Evolutionary conservation across 2,797 vertebrate species (phyloP).

Genomic region (Phoeniculus purpureus): DNA sequence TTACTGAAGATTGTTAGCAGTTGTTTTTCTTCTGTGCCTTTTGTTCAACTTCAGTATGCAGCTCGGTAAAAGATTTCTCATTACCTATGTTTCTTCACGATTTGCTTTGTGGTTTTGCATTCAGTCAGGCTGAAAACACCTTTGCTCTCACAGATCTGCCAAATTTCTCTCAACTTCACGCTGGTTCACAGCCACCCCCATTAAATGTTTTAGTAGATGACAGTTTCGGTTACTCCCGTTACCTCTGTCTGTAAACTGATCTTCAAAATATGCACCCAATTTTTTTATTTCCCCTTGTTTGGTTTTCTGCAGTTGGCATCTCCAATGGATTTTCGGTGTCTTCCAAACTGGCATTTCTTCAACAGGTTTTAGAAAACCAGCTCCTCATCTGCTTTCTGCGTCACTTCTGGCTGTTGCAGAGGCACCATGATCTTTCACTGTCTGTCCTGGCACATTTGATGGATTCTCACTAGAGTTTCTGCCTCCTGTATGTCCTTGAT

Average conservation of each 20-base stretch:
- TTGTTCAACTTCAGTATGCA: not conserved
- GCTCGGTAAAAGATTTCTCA: not conserved
- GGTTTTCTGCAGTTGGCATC: not conserved
- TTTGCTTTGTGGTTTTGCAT: not conserved
- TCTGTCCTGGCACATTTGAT: conserved; percentile 20
- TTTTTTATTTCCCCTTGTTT: not conserved
- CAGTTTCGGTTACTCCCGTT: not conserved
- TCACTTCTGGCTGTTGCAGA: conserved; percentile 8
- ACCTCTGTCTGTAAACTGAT: not conserved
- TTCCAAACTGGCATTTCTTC: not conserved
- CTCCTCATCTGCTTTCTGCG: not conserved
- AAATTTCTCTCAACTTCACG: not conserved
- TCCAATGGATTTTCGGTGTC: not conserved
- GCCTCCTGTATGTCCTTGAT: conserved; percentile 39
- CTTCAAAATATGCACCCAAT: not conserved
- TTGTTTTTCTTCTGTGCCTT: not conserved
- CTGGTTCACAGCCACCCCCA: not conserved
- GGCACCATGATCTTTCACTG: conserved; percentile 25
- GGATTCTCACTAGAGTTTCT: conserved; percentile 22
- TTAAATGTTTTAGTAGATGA: not conserved
- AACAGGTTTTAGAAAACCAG: not conserved
- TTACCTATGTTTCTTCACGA: not conserved
- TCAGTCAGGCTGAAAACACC: not conserved
- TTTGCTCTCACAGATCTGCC: not conserved
- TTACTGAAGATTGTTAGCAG: not conserved